Conservation (phyloP, 2,888 invertebrate species). For the Phengaris alcon region DNA sequence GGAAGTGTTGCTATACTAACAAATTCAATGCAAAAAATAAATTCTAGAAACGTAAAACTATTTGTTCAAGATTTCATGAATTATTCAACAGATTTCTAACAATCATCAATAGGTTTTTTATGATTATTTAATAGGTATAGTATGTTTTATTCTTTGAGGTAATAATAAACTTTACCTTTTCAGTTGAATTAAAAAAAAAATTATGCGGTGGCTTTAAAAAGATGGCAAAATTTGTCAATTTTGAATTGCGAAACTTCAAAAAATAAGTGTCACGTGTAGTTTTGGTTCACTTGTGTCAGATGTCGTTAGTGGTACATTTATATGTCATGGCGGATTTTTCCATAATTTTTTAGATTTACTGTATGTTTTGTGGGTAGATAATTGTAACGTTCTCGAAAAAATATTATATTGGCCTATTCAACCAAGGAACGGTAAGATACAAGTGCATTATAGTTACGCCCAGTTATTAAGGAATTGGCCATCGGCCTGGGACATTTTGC, state of each 20-base stretch:
- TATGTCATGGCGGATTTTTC: conserved; percentile 77
- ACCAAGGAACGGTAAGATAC: conserved; percentile 60
- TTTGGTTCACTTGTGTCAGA: conserved; percentile 58
- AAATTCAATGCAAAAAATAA: background rate
- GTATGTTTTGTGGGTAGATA: conserved; percentile 73
- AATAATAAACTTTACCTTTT: background rate
- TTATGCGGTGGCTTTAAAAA: conserved; percentile 53
- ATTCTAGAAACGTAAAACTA: background rate
- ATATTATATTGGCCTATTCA: conserved; percentile 59
- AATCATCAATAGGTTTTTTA: background rate
- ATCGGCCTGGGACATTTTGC: conserved; percentile 55
- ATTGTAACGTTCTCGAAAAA: conserved; percentile 65
- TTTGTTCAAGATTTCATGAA: background rate
- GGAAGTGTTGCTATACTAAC: background rate
- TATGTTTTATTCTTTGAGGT: background rate
- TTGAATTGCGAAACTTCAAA: conserved; percentile 56
- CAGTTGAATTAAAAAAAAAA: conserved; percentile 41
- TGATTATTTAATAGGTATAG: background rate
- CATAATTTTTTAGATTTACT: conserved; percentile 68
- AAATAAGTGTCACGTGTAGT: conserved; percentile 66
- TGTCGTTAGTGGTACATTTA: conserved; percentile 66
- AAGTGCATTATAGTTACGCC: conserved; percentile 50
- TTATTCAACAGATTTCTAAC: background rate
- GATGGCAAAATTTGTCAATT: conserved; percentile 49
- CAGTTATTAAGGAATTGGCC: conserved; percentile 48